Conservation (phyloP, 2,797 vertebrate genomes). For the Karalla daura region DNA sequence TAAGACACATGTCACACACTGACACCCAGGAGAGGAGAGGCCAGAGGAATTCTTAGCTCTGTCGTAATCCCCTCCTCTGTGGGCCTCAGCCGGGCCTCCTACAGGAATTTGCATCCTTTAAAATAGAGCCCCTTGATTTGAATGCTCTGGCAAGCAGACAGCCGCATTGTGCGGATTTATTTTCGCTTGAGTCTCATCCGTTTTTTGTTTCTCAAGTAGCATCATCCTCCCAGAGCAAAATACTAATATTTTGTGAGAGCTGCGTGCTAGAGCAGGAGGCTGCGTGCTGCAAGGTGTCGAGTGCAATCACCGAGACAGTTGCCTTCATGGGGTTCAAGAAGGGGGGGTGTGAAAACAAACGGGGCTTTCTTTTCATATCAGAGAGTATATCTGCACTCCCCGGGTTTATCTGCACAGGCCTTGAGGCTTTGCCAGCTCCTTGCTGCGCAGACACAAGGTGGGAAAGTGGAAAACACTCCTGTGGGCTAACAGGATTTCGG, state of each 20-base stretch:
- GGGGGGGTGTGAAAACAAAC: slow-evolving; percentile 6
- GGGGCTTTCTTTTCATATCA: slow-evolving; percentile 2
- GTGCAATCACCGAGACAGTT: neutral
- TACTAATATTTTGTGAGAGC: neutral
- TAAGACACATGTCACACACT: slow-evolving; percentile 20
- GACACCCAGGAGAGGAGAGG: slow-evolving; percentile 34
- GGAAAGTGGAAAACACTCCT: neutral
- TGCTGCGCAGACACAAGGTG: neutral
- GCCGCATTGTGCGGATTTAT: neutral
- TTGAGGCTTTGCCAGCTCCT: slow-evolving; percentile 12
- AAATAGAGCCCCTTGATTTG: slow-evolving; percentile 62
- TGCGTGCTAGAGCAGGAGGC: neutral
- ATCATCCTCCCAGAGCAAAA: neutral
- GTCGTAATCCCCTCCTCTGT: slow-evolving; percentile 43
- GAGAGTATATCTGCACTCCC: neutral
- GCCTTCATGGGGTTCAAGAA: neutral
- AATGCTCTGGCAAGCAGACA: slow-evolving; percentile 25
- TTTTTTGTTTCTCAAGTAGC: neutral
- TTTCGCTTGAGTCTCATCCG: slow-evolving; percentile 1
- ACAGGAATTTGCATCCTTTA: slow-evolving; percentile 72
- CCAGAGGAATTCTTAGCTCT: slow-evolving; percentile 47
- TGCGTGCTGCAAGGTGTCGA: neutral
- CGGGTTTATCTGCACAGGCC: neutral
- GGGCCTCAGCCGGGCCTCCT: slow-evolving; percentile 61
- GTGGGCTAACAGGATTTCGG: neutral